Evolutionary conservation across 2,797 vertebrate genomes (phyloP).

Genomic region (Rhadinocentrus ornatus): DNA sequence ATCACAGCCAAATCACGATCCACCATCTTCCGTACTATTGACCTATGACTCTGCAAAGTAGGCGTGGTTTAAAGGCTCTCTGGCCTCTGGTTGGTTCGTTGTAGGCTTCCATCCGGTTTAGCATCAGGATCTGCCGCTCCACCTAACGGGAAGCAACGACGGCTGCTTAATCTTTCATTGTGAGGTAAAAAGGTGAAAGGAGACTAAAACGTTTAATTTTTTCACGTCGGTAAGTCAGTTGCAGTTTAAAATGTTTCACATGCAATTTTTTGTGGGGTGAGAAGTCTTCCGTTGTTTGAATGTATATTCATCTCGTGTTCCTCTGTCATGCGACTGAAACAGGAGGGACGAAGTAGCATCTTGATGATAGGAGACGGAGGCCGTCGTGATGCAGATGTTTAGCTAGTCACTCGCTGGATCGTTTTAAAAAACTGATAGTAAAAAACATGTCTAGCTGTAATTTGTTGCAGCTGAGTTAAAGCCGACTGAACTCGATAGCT

Average conservation of each 20-base stretch:
- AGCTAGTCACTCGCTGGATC: neutral
- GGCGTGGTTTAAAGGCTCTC: slow-evolving; percentile 29
- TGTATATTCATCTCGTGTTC: slow-evolving; percentile 14
- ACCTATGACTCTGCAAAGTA: slow-evolving; percentile 45
- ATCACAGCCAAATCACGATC: slow-evolving; percentile 46
- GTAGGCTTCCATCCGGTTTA: neutral
- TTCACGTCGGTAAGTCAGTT: slow-evolving; percentile 63
- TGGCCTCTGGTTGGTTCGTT: slow-evolving; percentile 66
- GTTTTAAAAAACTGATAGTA: neutral
- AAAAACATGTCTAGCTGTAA: neutral
- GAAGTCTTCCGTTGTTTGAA: neutral
- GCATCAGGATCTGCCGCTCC: slow-evolving; percentile 25
- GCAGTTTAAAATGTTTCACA: fast-evolving
- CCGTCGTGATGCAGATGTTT: slow-evolving; percentile 20
- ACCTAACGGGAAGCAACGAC: slow-evolving; percentile 75
- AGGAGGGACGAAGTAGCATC: slow-evolving; percentile 63
- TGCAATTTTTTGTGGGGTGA: fast-evolving
- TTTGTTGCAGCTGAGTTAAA: neutral
- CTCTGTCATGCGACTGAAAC: slow-evolving; percentile 78
- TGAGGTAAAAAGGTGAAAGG: slow-evolving; percentile 56
- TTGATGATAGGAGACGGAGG: slow-evolving; percentile 34
- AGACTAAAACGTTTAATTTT: slow-evolving; percentile 39
- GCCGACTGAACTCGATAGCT: slow-evolving; percentile 58
- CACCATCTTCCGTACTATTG: slow-evolving; percentile 50
- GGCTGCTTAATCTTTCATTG: slow-evolving; percentile 59